These are phyloP conservation scores for Steromphala cineraria DNA, from an alignment of 2,888 invertebrate genomes.

Conservation along the genomic window DNA sequence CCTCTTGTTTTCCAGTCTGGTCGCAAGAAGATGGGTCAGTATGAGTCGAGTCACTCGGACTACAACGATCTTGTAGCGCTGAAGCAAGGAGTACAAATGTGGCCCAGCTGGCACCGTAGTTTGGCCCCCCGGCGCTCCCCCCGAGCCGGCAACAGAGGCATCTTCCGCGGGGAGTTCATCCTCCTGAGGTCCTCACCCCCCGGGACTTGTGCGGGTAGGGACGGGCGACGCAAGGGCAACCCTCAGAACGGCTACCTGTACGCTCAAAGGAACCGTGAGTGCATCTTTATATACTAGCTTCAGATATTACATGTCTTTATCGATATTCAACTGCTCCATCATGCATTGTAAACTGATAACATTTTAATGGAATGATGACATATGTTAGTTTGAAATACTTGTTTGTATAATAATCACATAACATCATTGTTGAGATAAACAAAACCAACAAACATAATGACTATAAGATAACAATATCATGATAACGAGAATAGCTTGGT, in stretches of 20 bases:
- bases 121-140: slow-evolving; percentile 22
- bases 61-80: slow-evolving; percentile 11
- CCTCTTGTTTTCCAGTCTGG: slow-evolving; percentile 16
- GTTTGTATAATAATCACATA: too few relatives aligned
- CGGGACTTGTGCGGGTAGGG: slow-evolving; percentile 22
- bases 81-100: slow-evolving; percentile 17
- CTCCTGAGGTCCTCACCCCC: slow-evolving; percentile 33
- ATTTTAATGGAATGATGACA: too few relatives aligned
- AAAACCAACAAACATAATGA: too few relatives aligned
- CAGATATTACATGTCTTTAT: too few relatives aligned
- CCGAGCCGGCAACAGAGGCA: slow-evolving; percentile 26
- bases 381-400: too few relatives aligned
- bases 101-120: slow-evolving; percentile 36
- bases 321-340: too few relatives aligned
- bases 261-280: slow-evolving; percentile 43
- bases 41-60: slow-evolving; percentile 24
- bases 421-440: too few relatives aligned
- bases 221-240: neutral
- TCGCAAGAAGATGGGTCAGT: slow-evolving; percentile 36
- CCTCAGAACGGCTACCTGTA: slow-evolving; percentile 35
- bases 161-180: slow-evolving; percentile 43
- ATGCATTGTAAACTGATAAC: too few relatives aligned
- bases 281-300: neutral
- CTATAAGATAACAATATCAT: too few relatives aligned
- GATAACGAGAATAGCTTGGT: too few relatives aligned